phyloP scores from a whole-genome alignment of 2,797 vertebrate species.

The Sciurus carolinensis region DNA sequence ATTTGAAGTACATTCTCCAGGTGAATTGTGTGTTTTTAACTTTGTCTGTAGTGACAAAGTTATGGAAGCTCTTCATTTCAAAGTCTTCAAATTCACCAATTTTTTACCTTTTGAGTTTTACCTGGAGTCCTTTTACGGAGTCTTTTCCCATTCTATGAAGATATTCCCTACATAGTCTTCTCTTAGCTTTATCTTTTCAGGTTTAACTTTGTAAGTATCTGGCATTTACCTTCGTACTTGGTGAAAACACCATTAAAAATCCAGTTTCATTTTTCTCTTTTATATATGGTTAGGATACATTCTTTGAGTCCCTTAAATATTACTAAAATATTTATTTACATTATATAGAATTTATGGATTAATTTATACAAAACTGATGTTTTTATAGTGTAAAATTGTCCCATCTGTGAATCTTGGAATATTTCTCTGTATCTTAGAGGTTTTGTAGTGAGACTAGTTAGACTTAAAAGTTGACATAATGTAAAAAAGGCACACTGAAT shows the following conservation, averaged over 20 bases:
- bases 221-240: neutral
- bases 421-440: neutral
- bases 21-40: neutral
- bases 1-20: neutral
- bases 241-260: neutral
- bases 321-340: neutral
- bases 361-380: neutral
- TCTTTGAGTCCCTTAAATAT: neutral
- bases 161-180: neutral
- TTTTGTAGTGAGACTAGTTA: neutral
- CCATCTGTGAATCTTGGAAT: neutral
- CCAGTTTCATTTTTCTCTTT: neutral
- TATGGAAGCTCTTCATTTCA: neutral
- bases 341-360: neutral
- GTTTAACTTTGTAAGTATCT: slow-evolving; percentile 16
- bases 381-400: neutral
- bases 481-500: neutral
- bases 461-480: neutral
- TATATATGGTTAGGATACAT: neutral
- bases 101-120: neutral
- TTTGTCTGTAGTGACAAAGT: neutral
- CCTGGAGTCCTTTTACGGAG: neutral
- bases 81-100: neutral
- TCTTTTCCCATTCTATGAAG: neutral
- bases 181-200: neutral